Base-by-base conservation (phyloP, 2,797 vertebrate genomes). In the Scolopax bukidnonensis region DNA sequence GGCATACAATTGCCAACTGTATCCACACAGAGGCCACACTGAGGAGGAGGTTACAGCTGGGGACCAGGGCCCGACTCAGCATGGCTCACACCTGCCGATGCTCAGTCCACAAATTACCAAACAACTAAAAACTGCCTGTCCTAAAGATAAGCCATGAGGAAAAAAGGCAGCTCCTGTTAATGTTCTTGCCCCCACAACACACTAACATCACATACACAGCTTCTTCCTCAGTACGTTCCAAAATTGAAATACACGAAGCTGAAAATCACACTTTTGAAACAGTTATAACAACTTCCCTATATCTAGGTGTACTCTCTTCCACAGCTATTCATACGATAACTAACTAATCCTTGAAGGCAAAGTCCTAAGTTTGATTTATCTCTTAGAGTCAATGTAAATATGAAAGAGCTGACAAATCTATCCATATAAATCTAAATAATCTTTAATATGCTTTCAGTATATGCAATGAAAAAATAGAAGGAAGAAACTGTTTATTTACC, bases 1-100 rank as follows among this genome's bases (percentile, higher is more conserved):
- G 25, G 25, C 16, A 27, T 30, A 61, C 5, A 6, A 74, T 28
- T 25, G 21, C 24, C 1, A 4, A 11, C 11, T 0, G 0, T 9
- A 9, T 1, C 43, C 38, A 16, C 2, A 5, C 4, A 3, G 9
- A 0, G 0, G 3, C 43, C 25, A 6, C 33, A 24, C 4, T 6
- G 36, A 25, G 12, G n/a, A n/a, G 33, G 6, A 56, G 20, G 6
- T 36, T 36, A 10, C 30, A 43, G 1, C 9, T 20, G 4, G 28
- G 48, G 15, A 41, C 16, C n/a, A 20, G 10, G 6, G n/a, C 28
- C 32, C 3, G 2, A 14, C 23, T 59, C 2, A 0, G 59, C n/a
- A 16, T 0, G 2, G 65, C 32, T 68, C 45, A 48, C 56, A 53
- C 47, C 41, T 68, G 27, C 69, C 43, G 43, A 33, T 8, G 10